These are phyloP conservation scores for Hemichromis elongatus DNA, from an alignment of 2,113 vertebrate species.

Conservation along the genomic window DNA sequence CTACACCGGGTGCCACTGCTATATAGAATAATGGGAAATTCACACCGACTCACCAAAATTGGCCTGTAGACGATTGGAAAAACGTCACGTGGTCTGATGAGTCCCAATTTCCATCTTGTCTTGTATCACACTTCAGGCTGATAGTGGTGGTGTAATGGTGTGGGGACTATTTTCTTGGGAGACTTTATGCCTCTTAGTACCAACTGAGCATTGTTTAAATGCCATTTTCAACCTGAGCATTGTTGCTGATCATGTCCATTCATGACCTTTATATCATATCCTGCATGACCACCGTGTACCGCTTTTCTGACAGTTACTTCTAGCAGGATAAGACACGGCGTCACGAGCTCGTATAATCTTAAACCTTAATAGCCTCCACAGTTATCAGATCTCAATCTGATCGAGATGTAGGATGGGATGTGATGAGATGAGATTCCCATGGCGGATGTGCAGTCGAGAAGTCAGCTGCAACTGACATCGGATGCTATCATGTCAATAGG, in stretches of 20 bases:
- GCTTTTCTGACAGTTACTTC: no score
- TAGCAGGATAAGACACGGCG: background rate
- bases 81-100: fast-evolving
- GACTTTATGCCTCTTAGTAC: background rate
- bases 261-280: background rate
- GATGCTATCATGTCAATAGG: background rate
- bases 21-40: background rate
- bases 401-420: background rate
- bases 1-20: background rate
- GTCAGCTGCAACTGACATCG: background rate
- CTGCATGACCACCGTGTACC: background rate
- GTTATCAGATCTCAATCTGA: background rate
- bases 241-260: background rate
- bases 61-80: background rate
- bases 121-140: background rate
- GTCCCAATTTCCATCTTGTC: background rate
- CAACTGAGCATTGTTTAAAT: background rate
- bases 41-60: background rate
- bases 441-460: background rate
- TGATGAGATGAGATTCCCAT: background rate
- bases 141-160: background rate
- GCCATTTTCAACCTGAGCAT: background rate
- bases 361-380: background rate
- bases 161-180: background rate
- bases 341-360: background rate